A percentile compares a stretch with the other conserved stretches of the same genome.
Evolutionary conservation across 2,113 vertebrate species (phyloP).

Genomic region (Myocastor coypus): DNA sequence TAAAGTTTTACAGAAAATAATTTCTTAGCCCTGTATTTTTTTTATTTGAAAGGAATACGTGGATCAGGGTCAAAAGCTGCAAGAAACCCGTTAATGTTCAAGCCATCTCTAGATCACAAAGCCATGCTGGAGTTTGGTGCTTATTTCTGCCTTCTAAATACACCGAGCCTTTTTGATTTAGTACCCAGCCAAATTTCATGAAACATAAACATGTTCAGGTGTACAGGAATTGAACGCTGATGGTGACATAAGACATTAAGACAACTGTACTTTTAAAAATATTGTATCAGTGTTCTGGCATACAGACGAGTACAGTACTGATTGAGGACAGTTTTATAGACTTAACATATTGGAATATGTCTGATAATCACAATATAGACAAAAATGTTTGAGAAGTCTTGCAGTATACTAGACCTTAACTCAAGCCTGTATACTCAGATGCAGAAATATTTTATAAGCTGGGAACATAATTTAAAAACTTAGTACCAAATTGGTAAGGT

Average conservation of each 20-base stretch:
- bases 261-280: neutral
- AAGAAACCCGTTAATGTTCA: neutral
- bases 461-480: neutral
- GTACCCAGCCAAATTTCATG: neutral
- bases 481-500: neutral
- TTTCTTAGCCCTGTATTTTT: neutral
- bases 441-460: neutral
- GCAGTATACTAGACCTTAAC: neutral
- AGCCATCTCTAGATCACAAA: neutral
- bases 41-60: constrained; percentile 25
- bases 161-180: neutral
- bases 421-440: neutral
- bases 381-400: neutral
- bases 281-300: neutral
- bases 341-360: neutral
- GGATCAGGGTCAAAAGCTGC: neutral
- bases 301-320: neutral
- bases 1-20: neutral
- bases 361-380: neutral
- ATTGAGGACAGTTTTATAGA: constrained; percentile 22
- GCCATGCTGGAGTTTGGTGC: neutral
- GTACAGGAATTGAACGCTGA: neutral
- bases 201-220: neutral
- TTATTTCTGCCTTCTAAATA: constrained; percentile 23
- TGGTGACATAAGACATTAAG: neutral